Evolutionary conservation across 64 coral and sea anemone genomes (phyloP).

Genomic region (Catalaphyllia jardinei): DNA sequence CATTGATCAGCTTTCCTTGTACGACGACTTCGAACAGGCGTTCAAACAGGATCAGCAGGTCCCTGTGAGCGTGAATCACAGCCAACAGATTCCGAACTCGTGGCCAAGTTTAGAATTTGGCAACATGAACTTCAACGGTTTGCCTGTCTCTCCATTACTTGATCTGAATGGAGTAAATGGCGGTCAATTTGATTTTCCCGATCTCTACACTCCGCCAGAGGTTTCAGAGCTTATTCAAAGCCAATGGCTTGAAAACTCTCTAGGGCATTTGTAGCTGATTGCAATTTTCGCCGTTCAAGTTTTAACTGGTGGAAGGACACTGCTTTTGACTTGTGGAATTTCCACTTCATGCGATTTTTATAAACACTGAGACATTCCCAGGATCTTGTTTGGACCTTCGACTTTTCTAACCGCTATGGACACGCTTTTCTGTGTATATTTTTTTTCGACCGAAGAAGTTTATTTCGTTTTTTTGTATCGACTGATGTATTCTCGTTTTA

Average conservation of each 20-base stretch:
- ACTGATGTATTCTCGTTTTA: conserved; percentile 83
- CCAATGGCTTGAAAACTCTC: conserved; percentile 97
- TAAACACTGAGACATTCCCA: conserved; percentile 32
- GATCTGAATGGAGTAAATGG: conserved; percentile 83
- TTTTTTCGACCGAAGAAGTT: conserved; percentile 73
- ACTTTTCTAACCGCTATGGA: conserved; percentile 47
- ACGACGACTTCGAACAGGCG: conserved; percentile 99
- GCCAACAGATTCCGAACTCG: conserved; percentile 85
- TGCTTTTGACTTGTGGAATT: conserved; percentile 49
- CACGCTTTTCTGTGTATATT: conserved; percentile 80
- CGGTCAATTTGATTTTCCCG: conserved; percentile 97
- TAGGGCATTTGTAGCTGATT: conserved; percentile 88
- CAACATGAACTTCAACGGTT: conserved; percentile 91
- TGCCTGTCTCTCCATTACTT: conserved; percentile 93
- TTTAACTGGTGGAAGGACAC: conserved; percentile 25
- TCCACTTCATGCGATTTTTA: conserved; percentile 56
- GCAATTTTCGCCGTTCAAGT: background rate
- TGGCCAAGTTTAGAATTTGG: conserved; percentile 96
- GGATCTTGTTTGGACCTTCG: background rate
- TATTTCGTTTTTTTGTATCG: conserved; percentile 82
- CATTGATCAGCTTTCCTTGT: conserved; percentile 95
- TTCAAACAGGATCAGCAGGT: conserved; percentile 81
- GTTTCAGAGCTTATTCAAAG: conserved; percentile 99
- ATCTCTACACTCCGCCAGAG: conserved; percentile 97
- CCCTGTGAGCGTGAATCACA: conserved; percentile 51